Evolutionary conservation across 2,888 invertebrate genomes (phyloP).

Genomic region (Nezara viridula): DNA sequence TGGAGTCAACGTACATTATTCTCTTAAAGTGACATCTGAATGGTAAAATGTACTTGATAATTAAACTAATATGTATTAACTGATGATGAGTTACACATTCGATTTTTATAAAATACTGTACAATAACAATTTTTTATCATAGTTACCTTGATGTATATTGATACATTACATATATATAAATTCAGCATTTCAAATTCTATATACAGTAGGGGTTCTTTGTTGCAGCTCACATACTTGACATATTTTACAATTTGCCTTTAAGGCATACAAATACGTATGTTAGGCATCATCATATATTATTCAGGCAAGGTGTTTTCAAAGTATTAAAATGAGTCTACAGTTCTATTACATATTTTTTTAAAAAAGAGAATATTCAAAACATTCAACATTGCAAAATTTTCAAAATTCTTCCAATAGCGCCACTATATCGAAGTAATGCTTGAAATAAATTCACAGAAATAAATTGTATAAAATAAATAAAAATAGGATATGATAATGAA

Average conservation of each 20-base stretch:
- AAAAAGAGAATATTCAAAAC: conserved; percentile 47
- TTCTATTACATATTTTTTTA: background rate
- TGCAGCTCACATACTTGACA: conserved; percentile 51
- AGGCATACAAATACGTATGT: conserved; percentile 41
- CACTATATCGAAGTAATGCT: too few species aligned
- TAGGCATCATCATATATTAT: conserved; percentile 37
- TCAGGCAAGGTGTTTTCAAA: conserved; percentile 41
- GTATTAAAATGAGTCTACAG: conserved; percentile 36
- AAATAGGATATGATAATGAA: conserved; percentile 32
- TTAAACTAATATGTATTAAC: background rate
- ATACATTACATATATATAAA: conserved; percentile 51
- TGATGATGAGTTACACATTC: conserved; percentile 39
- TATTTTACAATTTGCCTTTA: conserved; percentile 54
- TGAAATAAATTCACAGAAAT: conserved; percentile 5
- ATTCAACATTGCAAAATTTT: conserved; percentile 9
- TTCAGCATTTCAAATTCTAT: conserved; percentile 50
- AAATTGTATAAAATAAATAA: background rate
- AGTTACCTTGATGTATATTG: conserved; percentile 27
- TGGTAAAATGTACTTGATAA: background rate
- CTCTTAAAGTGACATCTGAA: background rate
- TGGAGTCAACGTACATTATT: background rate
- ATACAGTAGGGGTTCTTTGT: conserved; percentile 53
- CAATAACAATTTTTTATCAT: conserved; percentile 44
- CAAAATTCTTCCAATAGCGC: background rate
- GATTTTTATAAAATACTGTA: conserved; percentile 47